A percentile compares a stretch with the other conserved stretches of the same genome.
phyloP scores from a whole-genome alignment of 2,113 vertebrate species.

The Muscicapa adusta region DNA sequence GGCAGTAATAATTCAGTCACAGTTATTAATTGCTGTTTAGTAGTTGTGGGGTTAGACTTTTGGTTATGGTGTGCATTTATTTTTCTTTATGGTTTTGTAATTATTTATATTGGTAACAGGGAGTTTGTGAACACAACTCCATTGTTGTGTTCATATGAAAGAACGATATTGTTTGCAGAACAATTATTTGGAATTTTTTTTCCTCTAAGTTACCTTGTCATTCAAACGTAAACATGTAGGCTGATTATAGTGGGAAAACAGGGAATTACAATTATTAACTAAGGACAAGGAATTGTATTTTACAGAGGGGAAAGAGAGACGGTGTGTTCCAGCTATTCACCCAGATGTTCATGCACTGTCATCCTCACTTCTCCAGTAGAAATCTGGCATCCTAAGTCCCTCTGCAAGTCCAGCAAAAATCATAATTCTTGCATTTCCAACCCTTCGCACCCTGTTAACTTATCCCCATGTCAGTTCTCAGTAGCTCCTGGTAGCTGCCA shows the following conservation, averaged over 20 bases:
- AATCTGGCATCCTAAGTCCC: background rate
- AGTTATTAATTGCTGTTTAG: background rate
- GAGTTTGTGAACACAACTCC: background rate
- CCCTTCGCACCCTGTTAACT: background rate
- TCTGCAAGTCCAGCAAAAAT: background rate
- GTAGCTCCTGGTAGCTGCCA: background rate
- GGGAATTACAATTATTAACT: background rate
- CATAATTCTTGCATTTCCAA: background rate
- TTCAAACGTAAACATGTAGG: background rate
- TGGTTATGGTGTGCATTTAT: background rate
- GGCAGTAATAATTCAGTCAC: background rate
- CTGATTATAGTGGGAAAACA: background rate
- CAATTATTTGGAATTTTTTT: background rate
- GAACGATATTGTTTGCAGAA: background rate
- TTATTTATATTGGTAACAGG: constrained; percentile 20
- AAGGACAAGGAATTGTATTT: background rate
- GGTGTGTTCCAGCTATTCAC: background rate
- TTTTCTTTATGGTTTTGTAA: constrained; percentile 8
- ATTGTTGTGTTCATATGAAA: background rate
- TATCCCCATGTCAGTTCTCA: background rate
- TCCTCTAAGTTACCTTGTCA: background rate
- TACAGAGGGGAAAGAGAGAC: background rate
- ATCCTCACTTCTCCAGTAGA: background rate
- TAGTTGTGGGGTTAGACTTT: background rate
- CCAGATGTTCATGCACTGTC: background rate